Conservation (phyloP, 2,888 invertebrate genomes). For the Pycnomerus fuliginosus region DNA sequence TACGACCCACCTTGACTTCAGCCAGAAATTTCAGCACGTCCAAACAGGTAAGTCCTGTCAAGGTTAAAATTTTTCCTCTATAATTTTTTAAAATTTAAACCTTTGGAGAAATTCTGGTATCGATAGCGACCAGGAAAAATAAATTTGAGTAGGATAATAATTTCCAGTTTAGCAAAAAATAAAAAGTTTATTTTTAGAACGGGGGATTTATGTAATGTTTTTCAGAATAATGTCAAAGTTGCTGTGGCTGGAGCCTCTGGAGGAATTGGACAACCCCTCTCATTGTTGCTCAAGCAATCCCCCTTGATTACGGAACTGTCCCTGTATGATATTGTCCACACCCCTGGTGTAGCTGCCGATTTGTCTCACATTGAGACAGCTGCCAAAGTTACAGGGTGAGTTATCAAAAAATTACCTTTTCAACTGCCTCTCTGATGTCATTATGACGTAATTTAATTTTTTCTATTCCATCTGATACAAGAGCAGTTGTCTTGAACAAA, state of each 20-base stretch:
- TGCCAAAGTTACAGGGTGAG: constrained; percentile 69
- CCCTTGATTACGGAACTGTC: constrained; percentile 81
- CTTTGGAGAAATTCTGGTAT: background rate
- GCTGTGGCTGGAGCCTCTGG: constrained; percentile 96
- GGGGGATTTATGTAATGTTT: constrained; percentile 23
- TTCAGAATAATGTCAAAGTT: constrained; percentile 84
- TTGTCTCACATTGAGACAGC: constrained; percentile 94
- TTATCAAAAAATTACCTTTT: too few species aligned
- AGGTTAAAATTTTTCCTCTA: background rate
- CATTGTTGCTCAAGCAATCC: constrained; percentile 87
- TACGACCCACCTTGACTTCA: constrained; percentile 54
- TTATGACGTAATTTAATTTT: too few species aligned
- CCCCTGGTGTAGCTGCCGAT: constrained; percentile 96
- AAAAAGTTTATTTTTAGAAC: constrained; percentile 8
- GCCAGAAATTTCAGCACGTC: constrained; percentile 41
- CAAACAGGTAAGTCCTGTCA: constrained; percentile 35
- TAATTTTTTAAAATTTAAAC: background rate
- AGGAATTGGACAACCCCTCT: constrained; percentile 96
- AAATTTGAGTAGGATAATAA: background rate
- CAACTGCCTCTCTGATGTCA: too few species aligned
- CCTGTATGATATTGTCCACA: constrained; percentile 92
- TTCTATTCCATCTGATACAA: too few species aligned
- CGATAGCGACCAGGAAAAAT: background rate
- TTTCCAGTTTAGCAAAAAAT: background rate
- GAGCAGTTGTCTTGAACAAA: too few species aligned